Conservation (phyloP, 2,888 invertebrate species). For the Heliconius hortense region DNA sequence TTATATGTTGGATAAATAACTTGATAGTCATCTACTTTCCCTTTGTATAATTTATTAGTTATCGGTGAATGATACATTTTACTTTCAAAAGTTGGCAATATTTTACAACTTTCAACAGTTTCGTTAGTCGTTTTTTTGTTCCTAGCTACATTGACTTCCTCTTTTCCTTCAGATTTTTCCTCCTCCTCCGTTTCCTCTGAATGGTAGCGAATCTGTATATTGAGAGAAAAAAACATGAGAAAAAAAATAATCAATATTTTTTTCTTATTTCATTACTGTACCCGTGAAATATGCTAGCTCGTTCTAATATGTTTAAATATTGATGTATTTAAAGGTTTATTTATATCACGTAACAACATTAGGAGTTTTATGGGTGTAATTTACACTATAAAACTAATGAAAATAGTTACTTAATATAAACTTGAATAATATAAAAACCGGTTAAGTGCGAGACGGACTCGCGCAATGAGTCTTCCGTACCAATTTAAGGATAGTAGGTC, state of each 20-base stretch:
- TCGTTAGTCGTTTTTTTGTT: conserved; percentile 25
- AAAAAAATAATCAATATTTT: background rate
- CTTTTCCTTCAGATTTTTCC: conserved; percentile 29
- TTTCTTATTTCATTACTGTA: background rate
- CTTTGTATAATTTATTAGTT: conserved; percentile 53
- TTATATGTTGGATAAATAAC: conserved; percentile 65
- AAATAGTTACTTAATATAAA: too few relatives aligned
- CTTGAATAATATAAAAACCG: too few relatives aligned
- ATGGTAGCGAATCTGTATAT: conserved; percentile 41
- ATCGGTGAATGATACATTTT: conserved; percentile 51
- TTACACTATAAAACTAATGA: too few relatives aligned
- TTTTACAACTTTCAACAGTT: conserved; percentile 36
- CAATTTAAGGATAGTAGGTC: too few relatives aligned
- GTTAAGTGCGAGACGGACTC: too few relatives aligned
- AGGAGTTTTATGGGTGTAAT: too few relatives aligned
- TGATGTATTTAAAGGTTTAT: too few relatives aligned
- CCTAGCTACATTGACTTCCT: conserved; percentile 33
- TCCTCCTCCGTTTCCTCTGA: conserved; percentile 35
- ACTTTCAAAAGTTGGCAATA: conserved; percentile 48
- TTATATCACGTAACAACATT: too few relatives aligned
- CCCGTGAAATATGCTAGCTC: too few relatives aligned
- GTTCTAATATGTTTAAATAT: too few relatives aligned
- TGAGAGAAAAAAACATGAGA: background rate
- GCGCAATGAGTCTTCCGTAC: too few relatives aligned
- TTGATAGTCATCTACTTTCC: conserved; percentile 48